Evolutionary conservation across 2,888 invertebrate species (phyloP), one percentile per base, ranked within the genome.

Genomic region (Fissipunctia ypsillon): DNA sequence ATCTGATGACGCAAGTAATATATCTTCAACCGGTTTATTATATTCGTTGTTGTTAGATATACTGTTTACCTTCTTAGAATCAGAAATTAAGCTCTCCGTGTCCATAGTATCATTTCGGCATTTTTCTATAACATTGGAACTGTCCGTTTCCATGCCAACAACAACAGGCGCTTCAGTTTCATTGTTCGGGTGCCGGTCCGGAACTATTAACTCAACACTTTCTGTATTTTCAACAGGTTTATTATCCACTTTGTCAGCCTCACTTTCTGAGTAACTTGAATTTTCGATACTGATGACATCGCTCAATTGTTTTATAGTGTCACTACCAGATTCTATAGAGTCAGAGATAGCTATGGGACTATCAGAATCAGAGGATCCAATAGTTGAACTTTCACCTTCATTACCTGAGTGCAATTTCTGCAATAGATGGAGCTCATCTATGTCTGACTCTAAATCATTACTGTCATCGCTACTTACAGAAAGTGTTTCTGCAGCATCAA

Each of bases 221-320:
- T 52, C 68, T 28, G 28, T 50, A 52, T 78, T 74, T 54, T 70
- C 64, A 48, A 35, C 25, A 61, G 56, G 65, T 28, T 45, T 52
- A 56, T 35, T 65, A 45, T 66, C 61, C 5, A 45, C 65, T 67
- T 81, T 80, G 69, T 85, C 87, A 19, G 64, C 77, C 82, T 95
- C 95, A 10, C 91, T 90, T 87, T 95, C 95, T 25, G 95, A 95
- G 78, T 92, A 94, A 88, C 94, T 95, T 5, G 96, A 96, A 85
- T 96, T 93, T 91, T 95, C 96, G 81, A 95, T 95, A 80, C 96
- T 96, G 35, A 96, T 95, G 25, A 95, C 91, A 78, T 93, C 93
- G 84, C 88, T 87, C 0, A 68, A 56, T 43, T 82, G 86, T 63
- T 85, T 89, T 75, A 84, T 88, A 71, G 81, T 87, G 28, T 92